A percentile compares a stretch with the other conserved stretches of the same genome.
Conservation (phyloP, 2,113 vertebrate genomes). For the Gallinago undulata region DNA sequence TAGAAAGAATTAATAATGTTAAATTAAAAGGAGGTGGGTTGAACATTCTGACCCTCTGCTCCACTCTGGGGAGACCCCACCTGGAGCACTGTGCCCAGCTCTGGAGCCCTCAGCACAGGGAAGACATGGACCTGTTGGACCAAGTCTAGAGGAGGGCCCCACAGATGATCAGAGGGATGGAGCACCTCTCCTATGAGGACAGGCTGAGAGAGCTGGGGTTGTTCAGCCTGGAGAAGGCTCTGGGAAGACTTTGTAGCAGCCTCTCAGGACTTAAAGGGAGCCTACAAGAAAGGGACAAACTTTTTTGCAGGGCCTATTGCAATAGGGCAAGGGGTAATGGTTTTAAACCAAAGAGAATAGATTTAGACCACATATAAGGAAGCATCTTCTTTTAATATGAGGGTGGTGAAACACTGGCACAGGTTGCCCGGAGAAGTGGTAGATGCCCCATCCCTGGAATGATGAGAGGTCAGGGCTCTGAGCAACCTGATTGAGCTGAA, state of each 20-base stretch:
- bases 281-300: background rate
- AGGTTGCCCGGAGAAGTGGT: background rate
- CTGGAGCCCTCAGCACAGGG: background rate
- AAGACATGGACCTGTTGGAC: background rate
- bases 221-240: background rate
- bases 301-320: background rate
- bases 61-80: background rate
- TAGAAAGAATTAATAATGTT: conserved; percentile 26
- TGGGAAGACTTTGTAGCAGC: background rate
- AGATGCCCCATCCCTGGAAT: background rate
- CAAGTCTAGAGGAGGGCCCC: background rate
- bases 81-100: background rate
- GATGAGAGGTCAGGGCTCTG: background rate
- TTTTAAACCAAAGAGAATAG: background rate
- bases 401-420: background rate
- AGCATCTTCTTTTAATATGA: background rate
- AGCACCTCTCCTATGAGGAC: background rate
- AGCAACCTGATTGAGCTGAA: background rate
- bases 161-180: background rate
- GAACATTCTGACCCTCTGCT: background rate
- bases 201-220: background rate
- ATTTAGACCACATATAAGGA: background rate
- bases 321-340: background rate
- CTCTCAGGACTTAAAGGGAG: background rate
- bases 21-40: background rate